These are phyloP conservation scores for Girardinichthys multiradiatus DNA, from an alignment of 2,113 vertebrate genomes.

Conservation along the genomic window DNA sequence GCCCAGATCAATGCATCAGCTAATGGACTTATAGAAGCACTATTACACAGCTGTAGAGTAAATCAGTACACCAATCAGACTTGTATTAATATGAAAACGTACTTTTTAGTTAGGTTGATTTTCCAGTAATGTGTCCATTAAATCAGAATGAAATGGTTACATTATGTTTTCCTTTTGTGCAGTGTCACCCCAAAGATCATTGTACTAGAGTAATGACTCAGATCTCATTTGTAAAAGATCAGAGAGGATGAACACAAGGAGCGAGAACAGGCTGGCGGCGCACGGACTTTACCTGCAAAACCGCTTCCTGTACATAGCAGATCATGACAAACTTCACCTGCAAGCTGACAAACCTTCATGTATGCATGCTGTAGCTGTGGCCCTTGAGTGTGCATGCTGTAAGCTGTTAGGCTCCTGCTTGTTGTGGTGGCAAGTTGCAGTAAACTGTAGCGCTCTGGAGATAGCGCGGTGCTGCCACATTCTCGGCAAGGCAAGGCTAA, in stretches of 20 bases:
- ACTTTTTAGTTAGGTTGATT: constrained; percentile 6
- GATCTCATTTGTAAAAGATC: constrained; percentile 12
- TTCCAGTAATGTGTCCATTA: neutral
- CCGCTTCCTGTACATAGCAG: constrained; percentile 2
- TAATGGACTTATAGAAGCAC: constrained; percentile 42
- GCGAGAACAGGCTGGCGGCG: neutral
- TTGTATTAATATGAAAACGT: constrained; percentile 4
- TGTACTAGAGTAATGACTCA: neutral
- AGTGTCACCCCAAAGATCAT: neutral
- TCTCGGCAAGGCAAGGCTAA: constrained; percentile 63
- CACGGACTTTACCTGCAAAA: neutral
- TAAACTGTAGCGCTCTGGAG: constrained; percentile 51
- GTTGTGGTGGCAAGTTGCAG: constrained; percentile 12
- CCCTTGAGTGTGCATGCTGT: constrained; percentile 1
- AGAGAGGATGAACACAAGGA: neutral
- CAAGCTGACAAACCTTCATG: constrained; percentile 1
- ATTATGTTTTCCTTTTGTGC: neutral
- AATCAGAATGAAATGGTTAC: neutral
- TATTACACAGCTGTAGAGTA: constrained; percentile 22
- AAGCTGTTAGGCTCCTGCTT: constrained; percentile 8
- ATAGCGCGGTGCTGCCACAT: constrained; percentile 73
- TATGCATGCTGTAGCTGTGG: neutral
- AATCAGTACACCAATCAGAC: constrained; percentile 14
- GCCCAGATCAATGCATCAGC: constrained; percentile 38
- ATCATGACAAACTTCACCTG: neutral